phyloP scores from a whole-genome alignment of 2,113 vertebrate species.

The Lepisosteus oculatus region DNA sequence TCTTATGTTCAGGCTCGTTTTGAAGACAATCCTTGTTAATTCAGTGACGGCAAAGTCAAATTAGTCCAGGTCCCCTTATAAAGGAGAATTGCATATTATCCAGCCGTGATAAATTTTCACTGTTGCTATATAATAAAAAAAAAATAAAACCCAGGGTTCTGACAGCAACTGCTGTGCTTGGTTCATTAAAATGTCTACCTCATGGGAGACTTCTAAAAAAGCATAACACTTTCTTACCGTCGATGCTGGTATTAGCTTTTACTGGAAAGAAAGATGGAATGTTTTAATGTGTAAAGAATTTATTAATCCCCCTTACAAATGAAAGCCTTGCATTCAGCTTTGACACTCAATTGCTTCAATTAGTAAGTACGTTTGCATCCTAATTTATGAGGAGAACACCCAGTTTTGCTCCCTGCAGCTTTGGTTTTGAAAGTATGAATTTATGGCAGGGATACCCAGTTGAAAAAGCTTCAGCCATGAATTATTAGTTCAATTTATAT shows the following conservation, averaged over 20 bases:
- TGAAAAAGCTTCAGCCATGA: neutral
- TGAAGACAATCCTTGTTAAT: constrained; percentile 69
- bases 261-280: constrained; percentile 1
- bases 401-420: neutral
- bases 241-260: constrained; percentile 51
- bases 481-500: neutral
- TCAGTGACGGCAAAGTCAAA: constrained; percentile 61
- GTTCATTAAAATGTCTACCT: constrained; percentile 72
- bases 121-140: constrained; percentile 35
- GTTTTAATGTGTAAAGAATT: constrained; percentile 8
- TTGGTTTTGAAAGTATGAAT: neutral
- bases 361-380: neutral
- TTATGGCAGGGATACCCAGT: neutral
- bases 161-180: constrained; percentile 65
- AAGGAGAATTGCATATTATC: constrained; percentile 54
- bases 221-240: constrained; percentile 56
- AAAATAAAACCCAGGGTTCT: constrained; percentile 43
- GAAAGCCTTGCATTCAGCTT: constrained; percentile 7
- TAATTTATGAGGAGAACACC: constrained; percentile 3
- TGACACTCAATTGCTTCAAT: constrained; percentile 12
- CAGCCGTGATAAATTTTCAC: constrained; percentile 64
- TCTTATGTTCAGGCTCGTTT: constrained; percentile 50
- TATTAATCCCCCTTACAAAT: constrained; percentile 2
- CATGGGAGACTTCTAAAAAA: constrained; percentile 67
- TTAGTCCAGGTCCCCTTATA: constrained; percentile 56